A percentile compares a stretch with the other conserved stretches of the same genome.
phyloP scores from a whole-genome alignment of 2,797 vertebrate genomes.

The Lepilemur ruficaudatus region DNA sequence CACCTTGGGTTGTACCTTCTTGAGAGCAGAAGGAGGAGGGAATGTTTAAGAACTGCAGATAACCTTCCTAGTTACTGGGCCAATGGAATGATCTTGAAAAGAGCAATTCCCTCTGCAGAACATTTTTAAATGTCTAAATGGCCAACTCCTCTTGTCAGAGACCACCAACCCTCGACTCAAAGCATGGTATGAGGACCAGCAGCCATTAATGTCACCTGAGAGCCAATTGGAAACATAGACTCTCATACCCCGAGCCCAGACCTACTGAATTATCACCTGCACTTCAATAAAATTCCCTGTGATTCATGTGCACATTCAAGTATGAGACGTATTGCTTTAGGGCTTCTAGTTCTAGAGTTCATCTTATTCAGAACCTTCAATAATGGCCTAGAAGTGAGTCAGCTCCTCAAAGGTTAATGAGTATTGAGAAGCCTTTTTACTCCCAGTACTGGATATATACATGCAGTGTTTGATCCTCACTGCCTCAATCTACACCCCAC shows the following conservation, averaged over 20 bases:
- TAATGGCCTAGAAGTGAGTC: not conserved
- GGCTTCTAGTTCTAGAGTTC: not conserved
- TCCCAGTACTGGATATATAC: not conserved
- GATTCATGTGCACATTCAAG: not conserved
- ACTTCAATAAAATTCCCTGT: not conserved
- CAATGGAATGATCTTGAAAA: not conserved
- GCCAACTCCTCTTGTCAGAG: not conserved
- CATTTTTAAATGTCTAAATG: not conserved
- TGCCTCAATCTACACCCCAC: constrained; percentile 22
- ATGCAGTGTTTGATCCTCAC: not conserved
- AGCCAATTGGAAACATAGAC: not conserved
- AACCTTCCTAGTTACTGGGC: not conserved
- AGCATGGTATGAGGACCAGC: not conserved
- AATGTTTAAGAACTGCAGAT: not conserved
- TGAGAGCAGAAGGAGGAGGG: not conserved
- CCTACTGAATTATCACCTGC: not conserved
- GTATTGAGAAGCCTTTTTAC: not conserved
- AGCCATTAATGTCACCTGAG: not conserved
- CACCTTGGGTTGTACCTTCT: not conserved
- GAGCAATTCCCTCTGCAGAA: not conserved
- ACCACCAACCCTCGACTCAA: not conserved
- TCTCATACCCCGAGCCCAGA: not conserved
- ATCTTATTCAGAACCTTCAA: not conserved
- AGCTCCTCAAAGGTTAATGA: not conserved
- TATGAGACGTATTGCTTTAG: not conserved